Evolutionary conservation across 2,113 vertebrate species (phyloP), one percentile per base, ranked within the genome.

Genomic region (Caretta caretta): DNA sequence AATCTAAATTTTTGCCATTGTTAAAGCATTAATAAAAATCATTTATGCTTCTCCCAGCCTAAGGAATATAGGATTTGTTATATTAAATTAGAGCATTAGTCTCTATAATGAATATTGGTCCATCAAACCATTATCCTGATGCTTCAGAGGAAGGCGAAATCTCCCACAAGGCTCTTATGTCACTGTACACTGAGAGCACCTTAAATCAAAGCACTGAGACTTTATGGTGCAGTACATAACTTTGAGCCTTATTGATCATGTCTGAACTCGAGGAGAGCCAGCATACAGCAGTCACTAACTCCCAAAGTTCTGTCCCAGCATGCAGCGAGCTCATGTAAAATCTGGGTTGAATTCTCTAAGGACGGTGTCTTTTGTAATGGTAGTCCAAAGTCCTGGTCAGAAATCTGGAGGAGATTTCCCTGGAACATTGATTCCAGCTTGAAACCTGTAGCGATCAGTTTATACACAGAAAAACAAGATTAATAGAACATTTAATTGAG

Each of bases 1-100:
- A 38, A 9, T 78, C 92, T 90, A 51, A 86, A 97, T 49, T 48
- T 90, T 86, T 56, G 69, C 94, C 94, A 38, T 69, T 69, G 17
- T 38, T 69, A 69, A 69, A 69, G 17, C 65, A 38, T 38, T 72
- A 22, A 38, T 38, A 72, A 31, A 38, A 19, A 72, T 91, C 93
- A 83, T 59, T 94, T 65, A 16, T 57, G 31, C 10, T 81, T 65
- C 87, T 90, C 86, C 78, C 50, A 85, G 89, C 51, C 57, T 53
- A 54, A 83, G 85, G 48, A 88, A 16, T 92, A 88, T 95, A 81
- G 31, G 54, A 59, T 78, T 94, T 92, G 20, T 91, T 83, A 27
- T n/a, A 92, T 54, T 51, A 92, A 46, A 86, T 5, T 75, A 83
- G 80, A 92, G 48, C 22, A 10, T 2, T 79, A n/a, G 5, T n/a